Base-by-base conservation (phyloP, 2,113 vertebrate genomes). In the Ophthalmolycus amberensis region DNA sequence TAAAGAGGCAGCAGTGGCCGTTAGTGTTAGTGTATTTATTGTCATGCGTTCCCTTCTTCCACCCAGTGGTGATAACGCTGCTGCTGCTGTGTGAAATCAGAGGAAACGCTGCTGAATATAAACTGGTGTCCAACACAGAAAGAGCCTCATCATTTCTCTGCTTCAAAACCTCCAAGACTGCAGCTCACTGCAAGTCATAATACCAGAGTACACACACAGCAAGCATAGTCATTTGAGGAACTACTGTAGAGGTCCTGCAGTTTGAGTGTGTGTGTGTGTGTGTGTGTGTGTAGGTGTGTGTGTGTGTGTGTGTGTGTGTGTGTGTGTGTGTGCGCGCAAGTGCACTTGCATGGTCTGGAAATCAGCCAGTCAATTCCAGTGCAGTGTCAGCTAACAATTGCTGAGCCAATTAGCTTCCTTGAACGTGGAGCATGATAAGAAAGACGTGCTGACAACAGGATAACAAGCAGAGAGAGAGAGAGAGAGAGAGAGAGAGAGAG, bases 401-500 rank as follows among this genome's bases (percentile, higher is more conserved):
- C 10, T 16, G n/a, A 79, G 72, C 67, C 87, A 89, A 90, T 90
- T 84, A 80, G 80, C 83, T 84, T 85, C 12, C 75, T 67, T 62
- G 70, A 83, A 46, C 22, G 16, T 38, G 52, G 44, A 65, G 37
- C 44, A 32, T 1, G 82, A 90, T 89, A 83, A 85, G 67, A 56
- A 44, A 72, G 80, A 85, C 66, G 50, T 42, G 77, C 54, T 75
- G 88, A 88, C 50, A n/a, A 77, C 71, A 59, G 88, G 71, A 62
- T 37, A 56, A 56, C 62, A 14, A 6, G 54, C 38, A 65, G 44
- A 48, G 62, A 37, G n/a, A 34, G 14, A 20, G 50, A 15, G 68
- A 25, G n/a, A 54, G 6, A 32, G 68, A 32, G n/a, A 20, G 37
- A 8, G 37, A 52, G 69, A 65, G 44, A 48, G 62, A 37, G n/a